Evolutionary conservation across 2,797 vertebrate species (phyloP), one percentile per base, ranked within the genome.

Genomic region (Malurus leucopterus): DNA sequence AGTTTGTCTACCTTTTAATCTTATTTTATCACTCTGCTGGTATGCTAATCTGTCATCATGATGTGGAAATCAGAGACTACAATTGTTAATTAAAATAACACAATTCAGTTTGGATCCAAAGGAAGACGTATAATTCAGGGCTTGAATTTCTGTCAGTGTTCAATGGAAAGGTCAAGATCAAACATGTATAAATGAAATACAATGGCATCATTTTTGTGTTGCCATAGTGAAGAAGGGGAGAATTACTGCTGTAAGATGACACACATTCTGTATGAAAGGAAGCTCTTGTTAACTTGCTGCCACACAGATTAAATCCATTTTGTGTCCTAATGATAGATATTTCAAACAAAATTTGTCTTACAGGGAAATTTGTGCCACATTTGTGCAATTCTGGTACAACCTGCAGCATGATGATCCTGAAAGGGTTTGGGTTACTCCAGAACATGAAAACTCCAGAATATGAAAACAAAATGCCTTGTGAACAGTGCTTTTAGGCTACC

Each of bases 1-100:
- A 68, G 63, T 74, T 82, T 79, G 85, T 84, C 93, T 95, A 64
- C 83, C 69, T 82, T 91, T 91, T 91, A 92, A 95, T 95, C 81
- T 95, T 32, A 77, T 93, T 94, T 95, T 93, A 91, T 93, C 89
- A 89, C 68, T 72, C 67, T 69, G 14, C 30, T 74, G 83, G 83
- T 84, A 93, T 88, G 85, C 41, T 93, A 82, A 84, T 92, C 89
- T 93, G 83, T 93, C 90, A 93, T 86, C 46, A 79, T 82, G 67
- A 71, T 93, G 51, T 85, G 46, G 84, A 88, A 88, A 93, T 74
- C 26, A 54, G 70, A 92, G 80, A 80, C 62, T 81, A 87, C 32
- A 91, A 81, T 86, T 53, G 64, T 84, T 94, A 95, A 95, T 93
- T 91, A 61, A 49, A 93, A 89, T 85, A 89, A 92, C 65, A 73